phyloP scores from a whole-genome alignment of 2,888 invertebrate genomes.

The Napeogenes inachia region DNA sequence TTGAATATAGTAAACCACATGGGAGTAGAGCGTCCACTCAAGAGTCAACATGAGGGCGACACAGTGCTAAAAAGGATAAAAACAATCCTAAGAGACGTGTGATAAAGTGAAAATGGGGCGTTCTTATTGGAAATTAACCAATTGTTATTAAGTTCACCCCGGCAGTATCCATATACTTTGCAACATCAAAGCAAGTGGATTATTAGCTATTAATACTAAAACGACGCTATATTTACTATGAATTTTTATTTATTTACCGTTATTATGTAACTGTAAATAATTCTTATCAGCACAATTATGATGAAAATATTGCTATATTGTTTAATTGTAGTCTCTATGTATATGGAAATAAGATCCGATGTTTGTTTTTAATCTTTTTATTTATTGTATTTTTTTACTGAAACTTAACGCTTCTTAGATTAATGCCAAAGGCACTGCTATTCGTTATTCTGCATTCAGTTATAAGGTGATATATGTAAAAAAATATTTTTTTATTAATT shows the following conservation, averaged over 20 bases:
- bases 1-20: too few species aligned
- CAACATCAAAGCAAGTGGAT: conserved; percentile 46
- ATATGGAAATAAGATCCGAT: conserved; percentile 1
- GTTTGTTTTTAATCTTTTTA: not conserved
- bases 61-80: too few species aligned
- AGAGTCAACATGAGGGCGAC: too few species aligned
- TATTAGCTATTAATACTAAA: conserved; percentile 30
- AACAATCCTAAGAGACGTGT: too few species aligned
- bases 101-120: too few species aligned
- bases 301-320: conserved; percentile 12
- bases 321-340: not conserved
- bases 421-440: conserved; percentile 17
- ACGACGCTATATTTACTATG: conserved; percentile 13
- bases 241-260: conserved; percentile 1
- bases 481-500: conserved; percentile 24
- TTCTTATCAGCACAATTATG: conserved; percentile 25
- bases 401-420: conserved; percentile 5
- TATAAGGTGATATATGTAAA: not conserved
- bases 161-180: conserved; percentile 50
- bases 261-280: conserved; percentile 2
- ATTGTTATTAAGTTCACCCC: too few species aligned
- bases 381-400: conserved; percentile 8
- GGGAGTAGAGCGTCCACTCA: too few species aligned
- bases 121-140: conserved; percentile 17
- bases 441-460: not conserved